These are phyloP conservation scores for Spongilla lacustris DNA, from an alignment of 37 sponge, comb jelly and placozoan species.

Conservation along the genomic window DNA sequence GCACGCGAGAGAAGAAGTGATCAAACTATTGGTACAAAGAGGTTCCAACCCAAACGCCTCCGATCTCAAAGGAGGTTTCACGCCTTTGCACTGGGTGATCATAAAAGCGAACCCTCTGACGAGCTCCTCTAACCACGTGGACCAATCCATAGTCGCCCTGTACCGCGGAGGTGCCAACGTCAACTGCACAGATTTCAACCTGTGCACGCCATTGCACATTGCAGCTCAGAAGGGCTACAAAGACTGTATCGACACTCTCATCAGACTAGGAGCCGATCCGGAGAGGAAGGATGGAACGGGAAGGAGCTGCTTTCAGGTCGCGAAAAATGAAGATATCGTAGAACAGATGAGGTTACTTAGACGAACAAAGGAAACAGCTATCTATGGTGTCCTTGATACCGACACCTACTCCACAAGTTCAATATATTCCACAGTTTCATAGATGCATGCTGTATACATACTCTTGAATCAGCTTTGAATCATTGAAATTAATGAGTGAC, in stretches of 20 bases:
- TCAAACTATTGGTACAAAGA: conserved; percentile 39
- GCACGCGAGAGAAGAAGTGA: conserved; percentile 57
- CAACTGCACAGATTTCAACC: conserved; percentile 61
- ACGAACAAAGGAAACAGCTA: conserved; percentile 7
- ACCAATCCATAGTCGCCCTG: conserved; percentile 39
- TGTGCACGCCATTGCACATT: conserved; percentile 69
- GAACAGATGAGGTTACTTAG: conserved; percentile 26
- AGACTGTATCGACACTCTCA: conserved; percentile 31
- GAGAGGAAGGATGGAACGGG: conserved; percentile 51
- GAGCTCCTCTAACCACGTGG: conserved; percentile 33
- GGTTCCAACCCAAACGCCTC: conserved; percentile 49
- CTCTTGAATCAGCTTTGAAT: too few species aligned
- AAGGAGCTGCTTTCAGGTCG: conserved; percentile 40
- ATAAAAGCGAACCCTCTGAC: conserved; percentile 46
- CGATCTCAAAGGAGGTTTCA: conserved; percentile 72
- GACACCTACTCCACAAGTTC: background rate
- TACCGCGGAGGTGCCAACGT: conserved; percentile 51
- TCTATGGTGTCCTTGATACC: conserved; percentile 43
- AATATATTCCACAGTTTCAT: background rate
- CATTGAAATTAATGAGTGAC: too few species aligned
- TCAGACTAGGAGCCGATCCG: conserved; percentile 66
- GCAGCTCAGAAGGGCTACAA: conserved; percentile 63
- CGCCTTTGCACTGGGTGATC: conserved; percentile 69
- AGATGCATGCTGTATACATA: background rate
- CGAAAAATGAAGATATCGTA: conserved; percentile 34